phyloP scores from a whole-genome alignment of 2,113 vertebrate genomes.

The Paramisgurnus dabryanus region DNA sequence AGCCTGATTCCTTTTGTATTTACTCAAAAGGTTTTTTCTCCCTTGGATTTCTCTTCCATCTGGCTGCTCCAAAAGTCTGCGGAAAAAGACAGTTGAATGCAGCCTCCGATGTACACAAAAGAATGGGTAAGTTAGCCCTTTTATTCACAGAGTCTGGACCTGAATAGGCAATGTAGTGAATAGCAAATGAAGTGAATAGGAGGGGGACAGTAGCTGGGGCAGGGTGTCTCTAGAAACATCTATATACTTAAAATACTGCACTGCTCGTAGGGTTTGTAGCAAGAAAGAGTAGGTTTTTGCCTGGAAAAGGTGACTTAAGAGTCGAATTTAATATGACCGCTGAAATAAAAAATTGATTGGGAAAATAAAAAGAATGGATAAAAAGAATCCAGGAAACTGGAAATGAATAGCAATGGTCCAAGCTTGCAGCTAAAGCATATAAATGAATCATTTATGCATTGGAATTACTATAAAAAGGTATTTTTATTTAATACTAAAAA shows the following conservation, averaged over 20 bases:
- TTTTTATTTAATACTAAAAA: not conserved
- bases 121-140: conserved; percentile 97
- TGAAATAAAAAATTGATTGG: not conserved
- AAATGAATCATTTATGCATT: not conserved
- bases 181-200: conserved; percentile 56
- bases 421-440: not conserved
- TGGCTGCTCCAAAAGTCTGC: conserved; percentile 88
- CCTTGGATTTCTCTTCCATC: conserved; percentile 88
- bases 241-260: conserved; percentile 60
- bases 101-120: conserved; percentile 99
- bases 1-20: conserved; percentile 77
- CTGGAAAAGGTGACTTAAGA: not conserved
- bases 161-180: conserved; percentile 74
- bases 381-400: not conserved
- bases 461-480: not conserved
- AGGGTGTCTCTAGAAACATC: conserved; percentile 64
- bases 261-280: conserved; percentile 34
- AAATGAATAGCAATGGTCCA: not conserved
- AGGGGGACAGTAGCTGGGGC: conserved; percentile 54
- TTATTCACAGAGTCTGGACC: conserved; percentile 74
- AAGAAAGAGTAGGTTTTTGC: conserved; percentile 16
- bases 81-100: conserved; percentile 97
- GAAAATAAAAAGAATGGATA: too few relatives aligned
- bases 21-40: conserved; percentile 84
- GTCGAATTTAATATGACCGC: not conserved